A percentile compares a stretch with the other conserved stretches of the same genome.
These are phyloP conservation scores for Strix occidentalis DNA, from an alignment of 2,797 vertebrate genomes.

Conservation along the genomic window DNA sequence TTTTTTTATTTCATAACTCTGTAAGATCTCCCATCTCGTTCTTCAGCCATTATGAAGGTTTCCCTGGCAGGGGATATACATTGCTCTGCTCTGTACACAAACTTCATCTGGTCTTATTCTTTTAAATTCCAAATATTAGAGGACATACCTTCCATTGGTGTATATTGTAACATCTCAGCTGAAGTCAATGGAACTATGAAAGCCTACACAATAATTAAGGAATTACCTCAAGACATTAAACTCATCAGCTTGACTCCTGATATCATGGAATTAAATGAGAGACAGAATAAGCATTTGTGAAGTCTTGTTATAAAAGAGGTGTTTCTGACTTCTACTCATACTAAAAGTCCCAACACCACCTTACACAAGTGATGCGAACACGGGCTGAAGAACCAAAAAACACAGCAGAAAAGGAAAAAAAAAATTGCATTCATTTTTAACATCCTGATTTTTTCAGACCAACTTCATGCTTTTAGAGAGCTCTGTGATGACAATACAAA, in stretches of 20 bases:
- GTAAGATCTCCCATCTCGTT: background rate
- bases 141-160: background rate
- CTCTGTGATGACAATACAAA: slow-evolving; percentile 62
- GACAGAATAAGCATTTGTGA: background rate
- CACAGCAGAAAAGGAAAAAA: background rate
- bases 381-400: background rate
- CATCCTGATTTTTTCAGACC: slow-evolving; percentile 20
- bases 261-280: background rate
- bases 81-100: background rate
- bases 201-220: background rate
- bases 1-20: background rate
- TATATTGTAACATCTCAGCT: background rate
- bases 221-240: slow-evolving; percentile 5
- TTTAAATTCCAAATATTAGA: background rate
- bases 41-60: background rate
- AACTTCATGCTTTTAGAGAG: slow-evolving; percentile 24
- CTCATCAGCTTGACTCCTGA: background rate
- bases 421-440: background rate
- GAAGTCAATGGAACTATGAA: background rate
- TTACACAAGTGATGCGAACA: background rate
- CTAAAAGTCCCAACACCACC: background rate
- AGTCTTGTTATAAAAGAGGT: background rate
- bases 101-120: background rate
- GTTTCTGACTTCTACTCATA: background rate
- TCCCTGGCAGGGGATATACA: background rate